A percentile compares a stretch with the other conserved stretches of the same genome.
These are phyloP conservation scores for Imbricaverruca yamaguchii DNA, from an alignment of 2,888 invertebrate genomes.

Conservation along the genomic window DNA sequence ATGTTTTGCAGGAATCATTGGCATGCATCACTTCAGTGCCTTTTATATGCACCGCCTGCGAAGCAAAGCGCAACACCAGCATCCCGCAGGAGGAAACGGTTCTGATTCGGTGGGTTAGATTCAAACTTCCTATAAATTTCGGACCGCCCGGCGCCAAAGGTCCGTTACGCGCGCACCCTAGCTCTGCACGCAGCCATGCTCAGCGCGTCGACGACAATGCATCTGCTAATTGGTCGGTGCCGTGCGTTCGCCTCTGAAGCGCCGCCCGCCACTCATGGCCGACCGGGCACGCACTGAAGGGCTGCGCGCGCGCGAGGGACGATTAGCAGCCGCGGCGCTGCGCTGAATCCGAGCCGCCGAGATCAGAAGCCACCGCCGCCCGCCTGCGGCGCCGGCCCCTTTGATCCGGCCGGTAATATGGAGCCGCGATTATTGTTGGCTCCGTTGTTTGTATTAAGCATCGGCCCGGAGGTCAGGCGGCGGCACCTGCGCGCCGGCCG, in stretches of 20 bases:
- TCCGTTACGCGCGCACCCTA: no score
- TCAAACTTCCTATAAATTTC: no score
- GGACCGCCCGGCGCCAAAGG: no score
- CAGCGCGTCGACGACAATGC: no score
- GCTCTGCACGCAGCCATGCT: no score
- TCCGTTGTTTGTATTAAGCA: constrained; percentile 20
- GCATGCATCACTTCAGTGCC: no score
- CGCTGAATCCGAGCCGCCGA: constrained; percentile 18
- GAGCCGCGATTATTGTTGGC: constrained; percentile 20
- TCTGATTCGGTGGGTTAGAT: no score
- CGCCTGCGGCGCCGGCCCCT: constrained; percentile 22
- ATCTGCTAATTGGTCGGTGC: no score
- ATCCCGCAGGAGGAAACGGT: no score
- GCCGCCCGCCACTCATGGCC: neutral
- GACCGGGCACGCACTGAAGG: neutral
- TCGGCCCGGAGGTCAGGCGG: neutral
- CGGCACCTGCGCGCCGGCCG: constrained; percentile 13
- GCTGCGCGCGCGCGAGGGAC: neutral
- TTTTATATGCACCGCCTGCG: no score
- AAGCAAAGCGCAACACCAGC: no score
- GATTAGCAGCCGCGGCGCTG: neutral
- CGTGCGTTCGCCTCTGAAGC: neutral
- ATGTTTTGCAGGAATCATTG: no score
- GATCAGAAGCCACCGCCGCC: constrained; percentile 14
- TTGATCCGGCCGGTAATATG: constrained; percentile 1